Evolutionary conservation across 2,797 vertebrate species (phyloP).

Genomic region (Emydoidea blandingii): DNA sequence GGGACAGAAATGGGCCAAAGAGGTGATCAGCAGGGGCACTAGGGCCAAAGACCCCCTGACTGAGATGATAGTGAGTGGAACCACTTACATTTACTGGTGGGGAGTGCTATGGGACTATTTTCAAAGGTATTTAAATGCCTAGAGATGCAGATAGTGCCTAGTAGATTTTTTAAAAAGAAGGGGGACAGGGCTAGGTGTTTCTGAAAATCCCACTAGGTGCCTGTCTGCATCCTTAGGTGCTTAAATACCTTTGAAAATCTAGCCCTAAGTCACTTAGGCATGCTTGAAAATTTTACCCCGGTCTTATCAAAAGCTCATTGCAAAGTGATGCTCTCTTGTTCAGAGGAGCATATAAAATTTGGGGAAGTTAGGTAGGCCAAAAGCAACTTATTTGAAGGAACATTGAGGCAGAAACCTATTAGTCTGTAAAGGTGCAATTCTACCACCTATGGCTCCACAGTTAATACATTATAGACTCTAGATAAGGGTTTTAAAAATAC

Average conservation of each 20-base stretch:
- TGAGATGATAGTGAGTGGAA: not conserved
- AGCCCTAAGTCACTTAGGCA: not conserved
- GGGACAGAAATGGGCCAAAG: not conserved
- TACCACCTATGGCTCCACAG: not conserved
- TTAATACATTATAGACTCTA: not conserved
- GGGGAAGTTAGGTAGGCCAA: not conserved
- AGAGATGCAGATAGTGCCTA: not conserved
- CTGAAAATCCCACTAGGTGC: not conserved
- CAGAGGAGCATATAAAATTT: not conserved
- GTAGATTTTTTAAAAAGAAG: too few relatives aligned
- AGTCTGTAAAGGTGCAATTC: not conserved
- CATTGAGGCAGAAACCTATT: not conserved
- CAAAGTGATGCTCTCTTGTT: not conserved
- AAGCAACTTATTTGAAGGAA: not conserved
- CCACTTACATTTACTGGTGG: not conserved
- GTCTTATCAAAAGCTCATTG: not conserved
- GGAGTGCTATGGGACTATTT: not conserved
- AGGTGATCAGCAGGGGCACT: not conserved
- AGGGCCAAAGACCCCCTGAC: not conserved
- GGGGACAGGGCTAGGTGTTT: not conserved
- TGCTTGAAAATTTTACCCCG: not conserved
- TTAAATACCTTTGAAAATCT: not conserved
- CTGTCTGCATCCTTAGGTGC: not conserved
- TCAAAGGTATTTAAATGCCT: not conserved
- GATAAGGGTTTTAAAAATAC: slow-evolving; percentile 23